These are phyloP conservation scores for Chinchilla lanigera DNA, from an alignment of 2,113 vertebrate genomes.

Conservation along the genomic window DNA sequence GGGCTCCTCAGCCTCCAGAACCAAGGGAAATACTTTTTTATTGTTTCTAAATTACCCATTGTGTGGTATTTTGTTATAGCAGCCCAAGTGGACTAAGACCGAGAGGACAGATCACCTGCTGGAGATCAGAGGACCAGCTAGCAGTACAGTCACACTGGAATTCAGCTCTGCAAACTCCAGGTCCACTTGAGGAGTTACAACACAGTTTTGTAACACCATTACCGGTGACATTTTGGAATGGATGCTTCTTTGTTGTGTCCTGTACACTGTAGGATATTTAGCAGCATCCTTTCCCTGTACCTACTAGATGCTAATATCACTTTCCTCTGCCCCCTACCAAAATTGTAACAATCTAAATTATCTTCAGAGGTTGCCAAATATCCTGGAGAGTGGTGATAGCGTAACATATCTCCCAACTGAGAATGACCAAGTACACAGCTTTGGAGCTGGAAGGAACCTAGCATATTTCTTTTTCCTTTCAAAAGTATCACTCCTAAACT, in stretches of 20 bases:
- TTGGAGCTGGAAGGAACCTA: not conserved
- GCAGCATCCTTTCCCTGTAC: not conserved
- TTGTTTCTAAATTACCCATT: not conserved
- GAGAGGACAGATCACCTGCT: not conserved
- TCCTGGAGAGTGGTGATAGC: not conserved
- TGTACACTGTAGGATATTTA: not conserved
- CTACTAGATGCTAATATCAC: not conserved
- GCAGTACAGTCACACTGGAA: not conserved
- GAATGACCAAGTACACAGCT: not conserved
- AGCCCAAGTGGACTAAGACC: not conserved
- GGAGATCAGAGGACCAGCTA: not conserved
- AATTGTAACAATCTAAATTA: not conserved
- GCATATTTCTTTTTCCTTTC: not conserved
- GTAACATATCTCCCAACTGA: not conserved
- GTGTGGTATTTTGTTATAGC: not conserved
- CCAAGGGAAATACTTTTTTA: not conserved
- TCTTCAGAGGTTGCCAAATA: conserved; percentile 5
- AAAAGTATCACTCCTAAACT: not conserved
- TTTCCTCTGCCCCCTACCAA: not conserved
- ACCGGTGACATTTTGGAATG: not conserved
- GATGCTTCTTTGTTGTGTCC: not conserved
- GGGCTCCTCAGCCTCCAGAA: not conserved
- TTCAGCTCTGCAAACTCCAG: not conserved
- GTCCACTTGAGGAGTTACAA: not conserved
- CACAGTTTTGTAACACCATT: not conserved